A percentile compares a stretch with the other conserved stretches of the same genome.
phyloP scores from a whole-genome alignment of 1,140 invertebrate species.

The Drosophila truncata region DNA sequence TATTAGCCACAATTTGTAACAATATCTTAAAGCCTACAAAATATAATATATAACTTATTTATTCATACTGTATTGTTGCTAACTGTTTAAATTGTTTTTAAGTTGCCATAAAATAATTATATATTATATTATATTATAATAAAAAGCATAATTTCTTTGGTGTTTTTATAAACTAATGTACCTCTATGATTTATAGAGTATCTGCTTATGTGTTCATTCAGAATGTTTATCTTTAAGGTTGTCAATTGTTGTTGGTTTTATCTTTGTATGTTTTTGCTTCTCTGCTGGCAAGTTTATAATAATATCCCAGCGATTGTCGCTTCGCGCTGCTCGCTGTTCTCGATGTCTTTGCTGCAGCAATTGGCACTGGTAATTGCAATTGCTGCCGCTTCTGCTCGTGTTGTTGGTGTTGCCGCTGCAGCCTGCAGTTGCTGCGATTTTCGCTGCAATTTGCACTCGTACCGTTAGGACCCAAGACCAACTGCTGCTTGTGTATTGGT shows the following conservation, averaged over 20 bases:
- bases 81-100: no score
- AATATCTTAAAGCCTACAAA: no score
- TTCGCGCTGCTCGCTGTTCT: conserved; percentile 28
- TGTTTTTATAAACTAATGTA: no score
- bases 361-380: conserved; percentile 57
- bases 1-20: no score
- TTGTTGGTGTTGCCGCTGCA: conserved; percentile 26
- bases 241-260: conserved; percentile 16
- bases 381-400: conserved; percentile 29
- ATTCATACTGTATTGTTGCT: no score
- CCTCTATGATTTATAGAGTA: neutral
- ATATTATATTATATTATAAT: no score
- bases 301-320: conserved; percentile 57
- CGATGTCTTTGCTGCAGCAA: conserved; percentile 37
- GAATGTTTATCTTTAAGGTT: conserved; percentile 41
- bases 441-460: conserved; percentile 52
- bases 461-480: conserved; percentile 54
- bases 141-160: no score
- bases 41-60: no score
- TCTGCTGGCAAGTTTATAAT: conserved; percentile 44
- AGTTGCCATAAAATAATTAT: no score
- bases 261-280: neutral
- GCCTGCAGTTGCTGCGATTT: conserved; percentile 21
- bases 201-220: conserved; percentile 48
- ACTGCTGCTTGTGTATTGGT: conserved; percentile 24